phyloP scores from a whole-genome alignment of 2,888 invertebrate species.

The Phania funesta region DNA sequence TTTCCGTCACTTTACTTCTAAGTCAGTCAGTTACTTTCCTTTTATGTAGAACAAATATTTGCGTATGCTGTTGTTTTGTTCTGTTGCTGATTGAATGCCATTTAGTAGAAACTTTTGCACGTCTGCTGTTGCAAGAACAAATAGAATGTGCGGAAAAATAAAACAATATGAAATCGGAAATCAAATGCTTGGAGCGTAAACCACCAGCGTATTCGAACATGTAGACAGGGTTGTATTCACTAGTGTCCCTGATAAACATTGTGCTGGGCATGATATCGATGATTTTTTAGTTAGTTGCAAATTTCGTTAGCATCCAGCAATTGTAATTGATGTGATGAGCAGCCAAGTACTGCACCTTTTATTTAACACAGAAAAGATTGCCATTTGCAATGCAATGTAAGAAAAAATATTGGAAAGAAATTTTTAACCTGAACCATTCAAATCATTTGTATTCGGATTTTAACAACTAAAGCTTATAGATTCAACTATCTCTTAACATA shows the following conservation, averaged over 20 bases:
- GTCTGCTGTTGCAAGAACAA: conserved; percentile 35
- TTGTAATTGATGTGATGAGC: conserved; percentile 79
- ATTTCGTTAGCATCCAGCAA: conserved; percentile 80
- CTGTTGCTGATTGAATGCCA: conserved; percentile 10
- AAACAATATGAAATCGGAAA: no score
- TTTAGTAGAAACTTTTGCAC: conserved; percentile 40
- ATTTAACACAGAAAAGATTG: conserved; percentile 69
- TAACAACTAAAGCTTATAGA: neutral
- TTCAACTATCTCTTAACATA: no score
- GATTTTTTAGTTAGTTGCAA: conserved; percentile 80
- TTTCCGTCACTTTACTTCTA: conserved; percentile 64
- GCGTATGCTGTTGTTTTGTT: conserved; percentile 40
- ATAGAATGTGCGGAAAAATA: neutral
- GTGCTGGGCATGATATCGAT: conserved; percentile 86
- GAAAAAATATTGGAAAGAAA: conserved; percentile 35
- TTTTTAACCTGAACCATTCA: neutral
- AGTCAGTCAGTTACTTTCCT: conserved; percentile 54
- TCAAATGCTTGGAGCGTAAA: no score
- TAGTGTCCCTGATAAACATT: conserved; percentile 92
- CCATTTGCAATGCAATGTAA: no score
- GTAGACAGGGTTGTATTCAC: conserved; percentile 84
- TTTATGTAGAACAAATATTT: conserved; percentile 50
- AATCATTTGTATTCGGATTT: neutral
- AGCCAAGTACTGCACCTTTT: conserved; percentile 81
- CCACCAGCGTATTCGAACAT: no score